These are phyloP conservation scores for Athene cunicularia DNA, from an alignment of 2,113 vertebrate species.

Conservation along the genomic window DNA sequence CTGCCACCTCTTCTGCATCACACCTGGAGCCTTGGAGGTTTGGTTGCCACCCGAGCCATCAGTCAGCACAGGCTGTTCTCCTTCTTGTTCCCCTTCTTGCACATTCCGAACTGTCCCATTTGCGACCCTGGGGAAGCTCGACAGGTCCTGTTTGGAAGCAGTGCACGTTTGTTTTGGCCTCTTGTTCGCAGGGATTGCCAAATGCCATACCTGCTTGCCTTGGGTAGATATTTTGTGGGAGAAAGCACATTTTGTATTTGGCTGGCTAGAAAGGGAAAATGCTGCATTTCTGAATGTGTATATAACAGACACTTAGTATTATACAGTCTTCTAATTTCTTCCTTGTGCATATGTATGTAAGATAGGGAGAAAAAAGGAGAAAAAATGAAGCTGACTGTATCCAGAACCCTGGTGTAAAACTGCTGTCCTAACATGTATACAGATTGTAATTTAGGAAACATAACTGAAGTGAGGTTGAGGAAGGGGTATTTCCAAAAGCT, in stretches of 20 bases:
- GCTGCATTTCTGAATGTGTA: neutral
- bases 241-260: neutral
- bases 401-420: neutral
- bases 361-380: neutral
- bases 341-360: neutral
- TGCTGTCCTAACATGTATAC: neutral
- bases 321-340: neutral
- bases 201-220: neutral
- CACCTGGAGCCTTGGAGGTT: neutral
- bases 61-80: neutral
- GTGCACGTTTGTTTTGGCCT: neutral
- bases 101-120: neutral
- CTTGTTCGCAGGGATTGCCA: neutral
- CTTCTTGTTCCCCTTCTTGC: neutral
- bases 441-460: constrained; percentile 59
- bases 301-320: neutral
- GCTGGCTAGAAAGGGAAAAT: neutral
- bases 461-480: constrained; percentile 38
- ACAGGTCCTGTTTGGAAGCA: neutral
- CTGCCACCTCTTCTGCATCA: neutral
- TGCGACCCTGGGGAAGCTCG: neutral
- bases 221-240: neutral
- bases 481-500: constrained; percentile 43
- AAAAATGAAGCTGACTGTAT: neutral
- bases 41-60: neutral